Conservation (phyloP, 2,797 vertebrate species). For the Coluber constrictor region DNA sequence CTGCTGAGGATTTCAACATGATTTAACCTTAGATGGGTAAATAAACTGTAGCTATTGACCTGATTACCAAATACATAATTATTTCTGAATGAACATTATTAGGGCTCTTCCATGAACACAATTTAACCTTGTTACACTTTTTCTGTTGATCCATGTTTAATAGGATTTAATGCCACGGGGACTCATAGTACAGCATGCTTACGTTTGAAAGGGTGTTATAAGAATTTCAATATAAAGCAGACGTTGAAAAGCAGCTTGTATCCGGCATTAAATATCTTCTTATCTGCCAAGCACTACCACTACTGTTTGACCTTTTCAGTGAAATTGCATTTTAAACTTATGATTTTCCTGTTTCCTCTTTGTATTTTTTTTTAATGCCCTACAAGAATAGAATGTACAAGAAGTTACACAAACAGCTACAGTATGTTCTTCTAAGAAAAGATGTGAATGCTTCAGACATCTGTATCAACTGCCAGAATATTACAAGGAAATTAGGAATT, state of each 20-base stretch:
- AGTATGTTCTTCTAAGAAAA: background rate
- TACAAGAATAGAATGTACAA: too few relatives aligned
- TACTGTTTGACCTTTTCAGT: constrained; percentile 33
- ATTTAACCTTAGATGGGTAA: constrained; percentile 12
- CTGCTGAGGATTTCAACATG: constrained; percentile 6
- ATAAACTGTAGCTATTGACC: background rate
- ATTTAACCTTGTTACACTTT: constrained; percentile 35
- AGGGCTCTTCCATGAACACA: constrained; percentile 1
- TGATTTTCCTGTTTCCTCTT: background rate
- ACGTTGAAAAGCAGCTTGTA: background rate
- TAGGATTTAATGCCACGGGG: constrained; percentile 22
- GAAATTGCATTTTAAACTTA: constrained; percentile 26
- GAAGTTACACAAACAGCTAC: background rate
- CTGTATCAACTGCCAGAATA: background rate
- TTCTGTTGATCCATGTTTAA: background rate
- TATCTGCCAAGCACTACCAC: background rate
- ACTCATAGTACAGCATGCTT: background rate
- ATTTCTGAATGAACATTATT: constrained; percentile 22
- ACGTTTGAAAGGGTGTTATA: constrained; percentile 7
- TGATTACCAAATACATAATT: constrained; percentile 29
- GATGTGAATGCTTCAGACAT: background rate
- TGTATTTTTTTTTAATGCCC: background rate
- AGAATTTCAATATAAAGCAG: constrained; percentile 3
- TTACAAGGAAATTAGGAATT: background rate
- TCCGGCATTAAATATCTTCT: constrained; percentile 20